These are phyloP conservation scores for Clarias fuscus DNA, from an alignment of 2,797 vertebrate genomes.

Conservation along the genomic window DNA sequence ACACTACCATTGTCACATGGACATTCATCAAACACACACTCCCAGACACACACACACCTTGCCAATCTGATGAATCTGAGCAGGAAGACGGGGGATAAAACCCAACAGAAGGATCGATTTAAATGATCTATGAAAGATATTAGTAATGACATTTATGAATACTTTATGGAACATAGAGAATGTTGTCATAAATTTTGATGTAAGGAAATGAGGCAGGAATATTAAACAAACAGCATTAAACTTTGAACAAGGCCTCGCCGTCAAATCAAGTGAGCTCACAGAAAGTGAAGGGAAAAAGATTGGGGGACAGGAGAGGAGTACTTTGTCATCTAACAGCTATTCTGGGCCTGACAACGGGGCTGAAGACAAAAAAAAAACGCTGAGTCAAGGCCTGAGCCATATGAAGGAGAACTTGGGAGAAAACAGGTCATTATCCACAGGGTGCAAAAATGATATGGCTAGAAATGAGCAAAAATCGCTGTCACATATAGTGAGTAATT, in stretches of 20 bases:
- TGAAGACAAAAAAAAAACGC: slow-evolving; percentile 47
- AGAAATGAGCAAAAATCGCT: neutral
- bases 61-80: slow-evolving; percentile 65
- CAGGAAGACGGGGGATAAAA: slow-evolving; percentile 68
- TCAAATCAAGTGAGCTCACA: slow-evolving; percentile 58
- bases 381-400: slow-evolving; percentile 44
- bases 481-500: neutral
- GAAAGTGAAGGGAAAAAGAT: slow-evolving; percentile 46
- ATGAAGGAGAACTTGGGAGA: slow-evolving; percentile 48
- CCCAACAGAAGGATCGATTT: slow-evolving; percentile 80
- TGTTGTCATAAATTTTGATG: slow-evolving; percentile 83
- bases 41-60: slow-evolving; percentile 23
- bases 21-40: slow-evolving; percentile 31
- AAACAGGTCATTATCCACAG: slow-evolving; percentile 25
- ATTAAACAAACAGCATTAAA: slow-evolving; percentile 86
- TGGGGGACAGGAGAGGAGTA: slow-evolving; percentile 29
- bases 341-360: slow-evolving; percentile 49
- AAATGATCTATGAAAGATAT: slow-evolving; percentile 84
- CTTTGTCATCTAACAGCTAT: slow-evolving; percentile 53
- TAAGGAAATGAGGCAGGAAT: slow-evolving; percentile 80
- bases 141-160: slow-evolving; percentile 87
- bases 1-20: slow-evolving; percentile 6
- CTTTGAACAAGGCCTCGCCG: slow-evolving; percentile 73
- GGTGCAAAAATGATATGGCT: neutral
- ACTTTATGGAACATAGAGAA: slow-evolving; percentile 81